Base-by-base conservation (phyloP, 1,140 invertebrate species). In the Hyles euphorbiae region DNA sequence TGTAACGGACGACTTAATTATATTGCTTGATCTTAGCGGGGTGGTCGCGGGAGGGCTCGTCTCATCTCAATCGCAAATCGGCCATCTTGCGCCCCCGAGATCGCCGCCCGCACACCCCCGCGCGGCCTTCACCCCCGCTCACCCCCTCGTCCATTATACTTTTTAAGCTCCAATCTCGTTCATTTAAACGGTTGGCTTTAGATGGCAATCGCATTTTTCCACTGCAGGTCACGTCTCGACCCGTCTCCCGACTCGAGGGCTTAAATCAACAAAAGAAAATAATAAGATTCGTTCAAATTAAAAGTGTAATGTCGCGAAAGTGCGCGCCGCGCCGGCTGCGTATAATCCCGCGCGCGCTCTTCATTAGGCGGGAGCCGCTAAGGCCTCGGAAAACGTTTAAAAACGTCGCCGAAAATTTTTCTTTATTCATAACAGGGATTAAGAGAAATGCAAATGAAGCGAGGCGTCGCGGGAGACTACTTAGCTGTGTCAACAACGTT, bases 281-380 rank as follows among this genome's bases (percentile, higher is more conserved):
- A 91, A 91, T 90, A 91, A 91, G 90, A 87, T 90, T 91, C 90
- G 81, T 90, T 91, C 89, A 91, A 92, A 92, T 92, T 92, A 92
- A 92, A 92, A 92, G 91, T 91, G 90, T 91, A 91, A 92, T 91
- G 90, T 92, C 89, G 82, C 73, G 80, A 83, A 80, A 85, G 78
- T 81, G 72, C 73, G 78, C 72, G 64, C 72, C 60, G 69, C 45
- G 65, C 72, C 78, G 71, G 64, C 56, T 47, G 11, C 34, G 34
- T 53, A 36, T 88, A 86, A 88, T 88, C 84, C 83, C 76, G 63
- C 61, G 68, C 67, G 72, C 74, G 61, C 63, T 83, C 80, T 88
- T 87, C 86, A 88, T 87, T 87, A 88, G 75, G 67, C 73, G 71
- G 62, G 67, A 70, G 74, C 50, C 62, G 62, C 66, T 74, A 70